Evolutionary conservation across 2,113 vertebrate species (phyloP).

Genomic region (Galbula dea): DNA sequence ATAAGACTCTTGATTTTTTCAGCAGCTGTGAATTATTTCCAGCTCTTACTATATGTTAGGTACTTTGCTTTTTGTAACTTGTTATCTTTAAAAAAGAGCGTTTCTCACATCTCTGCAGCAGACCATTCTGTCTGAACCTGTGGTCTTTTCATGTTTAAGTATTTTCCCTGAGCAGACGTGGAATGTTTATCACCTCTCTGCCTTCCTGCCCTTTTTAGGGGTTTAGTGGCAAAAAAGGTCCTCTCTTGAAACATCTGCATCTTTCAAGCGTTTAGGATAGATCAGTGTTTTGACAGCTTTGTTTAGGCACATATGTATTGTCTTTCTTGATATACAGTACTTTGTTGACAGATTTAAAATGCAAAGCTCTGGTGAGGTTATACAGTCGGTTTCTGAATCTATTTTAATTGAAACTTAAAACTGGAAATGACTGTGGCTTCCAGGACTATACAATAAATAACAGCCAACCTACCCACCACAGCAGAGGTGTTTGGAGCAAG

Average conservation of each 20-base stretch:
- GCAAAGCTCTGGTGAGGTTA: not conserved
- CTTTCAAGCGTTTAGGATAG: not conserved
- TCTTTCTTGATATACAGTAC: not conserved
- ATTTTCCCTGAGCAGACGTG: not conserved
- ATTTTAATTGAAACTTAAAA: not conserved
- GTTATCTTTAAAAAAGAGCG: not conserved
- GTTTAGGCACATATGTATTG: not conserved
- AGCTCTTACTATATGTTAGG: not conserved
- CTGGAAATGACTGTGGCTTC: not conserved
- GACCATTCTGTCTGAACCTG: not conserved
- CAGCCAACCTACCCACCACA: fast-evolving
- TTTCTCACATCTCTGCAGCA: not conserved
- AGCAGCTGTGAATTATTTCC: not conserved
- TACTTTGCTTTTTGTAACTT: not conserved
- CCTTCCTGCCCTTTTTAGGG: not conserved
- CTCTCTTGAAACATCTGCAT: not conserved
- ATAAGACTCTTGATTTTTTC: not conserved
- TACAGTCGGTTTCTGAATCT: not conserved
- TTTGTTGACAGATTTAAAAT: not conserved
- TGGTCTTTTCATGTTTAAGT: not conserved
- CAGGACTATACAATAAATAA: not conserved
- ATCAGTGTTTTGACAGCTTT: not conserved
- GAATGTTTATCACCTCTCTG: not conserved
- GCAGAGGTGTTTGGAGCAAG: not conserved
- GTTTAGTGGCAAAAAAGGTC: not conserved